Percentiles rank a stretch among this genome's conserved stretches.
Conservation (phyloP, 1,140 invertebrate species). For the Drosophila yakuba region DNA sequence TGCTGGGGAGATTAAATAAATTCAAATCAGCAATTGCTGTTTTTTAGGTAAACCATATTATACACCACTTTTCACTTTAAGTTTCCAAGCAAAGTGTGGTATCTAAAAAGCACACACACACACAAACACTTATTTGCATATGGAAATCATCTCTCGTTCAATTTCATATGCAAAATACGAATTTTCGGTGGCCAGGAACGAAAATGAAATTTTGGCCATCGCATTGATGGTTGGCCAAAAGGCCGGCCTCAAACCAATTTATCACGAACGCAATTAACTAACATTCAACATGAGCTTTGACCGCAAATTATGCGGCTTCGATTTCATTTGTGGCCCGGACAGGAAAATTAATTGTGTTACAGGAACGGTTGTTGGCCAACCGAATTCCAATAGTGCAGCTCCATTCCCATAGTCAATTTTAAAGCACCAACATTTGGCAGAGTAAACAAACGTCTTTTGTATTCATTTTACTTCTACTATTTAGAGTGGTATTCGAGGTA, state of each 20-base stretch:
- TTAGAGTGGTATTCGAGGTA: neutral
- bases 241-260: constrained; percentile 12
- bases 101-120: neutral
- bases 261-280: constrained; percentile 46
- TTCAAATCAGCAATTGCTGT: too few species aligned
- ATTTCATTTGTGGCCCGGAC: constrained; percentile 25
- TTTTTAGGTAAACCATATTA: neutral
- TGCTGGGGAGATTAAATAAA: too few species aligned
- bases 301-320: constrained; percentile 18
- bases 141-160: constrained; percentile 31
- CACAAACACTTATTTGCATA: constrained; percentile 42
- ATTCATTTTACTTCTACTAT: neutral
- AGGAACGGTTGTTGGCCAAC: neutral
- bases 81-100: neutral
- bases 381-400: neutral
- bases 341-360: constrained; percentile 7
- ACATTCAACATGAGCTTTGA: constrained; percentile 28
- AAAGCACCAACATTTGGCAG: neutral
- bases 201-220: constrained; percentile 25
- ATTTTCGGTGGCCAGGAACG: constrained; percentile 7
- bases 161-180: constrained; percentile 45
- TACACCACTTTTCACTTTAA: neutral
- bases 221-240: constrained; percentile 16
- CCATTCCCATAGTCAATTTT: neutral
- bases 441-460: neutral